Percentiles rank a stretch among this genome's conserved stretches.
Conservation (phyloP, 2,888 invertebrate species). For the Pomacea canaliculata region DNA sequence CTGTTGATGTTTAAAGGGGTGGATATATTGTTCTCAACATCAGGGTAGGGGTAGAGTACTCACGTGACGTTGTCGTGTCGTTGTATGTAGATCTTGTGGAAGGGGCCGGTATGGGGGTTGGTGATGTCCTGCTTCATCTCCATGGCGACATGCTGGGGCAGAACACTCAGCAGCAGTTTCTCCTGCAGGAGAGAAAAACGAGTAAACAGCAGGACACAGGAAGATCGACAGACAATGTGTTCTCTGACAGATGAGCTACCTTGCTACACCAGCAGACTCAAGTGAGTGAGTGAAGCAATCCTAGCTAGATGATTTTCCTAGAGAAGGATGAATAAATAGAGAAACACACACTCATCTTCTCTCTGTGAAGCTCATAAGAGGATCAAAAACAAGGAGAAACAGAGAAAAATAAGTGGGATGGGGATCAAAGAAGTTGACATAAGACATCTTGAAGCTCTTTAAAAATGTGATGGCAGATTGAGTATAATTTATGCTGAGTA, state of each 20-base stretch:
- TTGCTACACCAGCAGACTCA: neutral
- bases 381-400: too few species aligned
- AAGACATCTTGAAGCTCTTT: too few species aligned
- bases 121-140: constrained; percentile 95
- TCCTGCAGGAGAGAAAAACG: constrained; percentile 74
- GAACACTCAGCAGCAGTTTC: constrained; percentile 85
- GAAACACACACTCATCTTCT: too few species aligned
- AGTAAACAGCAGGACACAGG: constrained; percentile 16
- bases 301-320: too few species aligned
- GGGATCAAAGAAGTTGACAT: too few species aligned
- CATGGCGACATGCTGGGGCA: constrained; percentile 92
- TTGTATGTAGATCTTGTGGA: constrained; percentile 94
- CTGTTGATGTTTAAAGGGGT: too few species aligned
- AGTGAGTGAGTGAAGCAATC: neutral
- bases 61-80: constrained; percentile 93
- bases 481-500: too few species aligned
- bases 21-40: too few species aligned
- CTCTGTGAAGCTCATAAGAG: too few species aligned
- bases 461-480: too few species aligned
- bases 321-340: too few species aligned
- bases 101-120: constrained; percentile 85
- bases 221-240: neutral
- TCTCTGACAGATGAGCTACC: neutral
- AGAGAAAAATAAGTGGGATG: too few species aligned
- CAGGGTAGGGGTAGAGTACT: constrained; percentile 56